Base-by-base conservation (phyloP, 2,888 invertebrate species). In the Tetropium fuscum region DNA sequence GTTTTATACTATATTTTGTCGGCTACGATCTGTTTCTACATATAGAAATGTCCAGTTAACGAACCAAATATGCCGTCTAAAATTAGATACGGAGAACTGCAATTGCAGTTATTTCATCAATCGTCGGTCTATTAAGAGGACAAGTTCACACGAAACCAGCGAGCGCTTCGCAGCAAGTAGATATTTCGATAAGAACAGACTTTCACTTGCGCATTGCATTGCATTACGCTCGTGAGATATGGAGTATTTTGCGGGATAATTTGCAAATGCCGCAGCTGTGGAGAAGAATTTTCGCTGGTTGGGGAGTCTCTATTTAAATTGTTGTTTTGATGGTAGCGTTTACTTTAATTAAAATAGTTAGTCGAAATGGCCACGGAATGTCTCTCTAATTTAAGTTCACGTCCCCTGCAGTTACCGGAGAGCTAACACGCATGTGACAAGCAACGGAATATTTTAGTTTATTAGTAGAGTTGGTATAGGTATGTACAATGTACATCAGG, bases 291-390 rank as follows among this genome's bases (percentile, higher is more conserved):
- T 34, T 15, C 15, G 34, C 34, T 7, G 4, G 11, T 15, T 34
- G 34, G 34, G 15, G 13, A 15, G 11, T 34, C 34, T 7, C 34
- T 13, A 13, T 34, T 34, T 34, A 34, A 34, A 34, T 34, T 34
- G 6, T 15, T 15, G 13, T 34, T 5, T 34, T 15, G 13, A 34
- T 34, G 6, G n/a, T 34, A 34, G 15, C 13, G 34, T 11, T 13
- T 34, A 34, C 11, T 34, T 34, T 34, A 34, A 34, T 34, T 34
- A 34, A 34, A 34, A 34, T 34, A 34, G 34, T 34, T 34, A 2
- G 6, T 5, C 13, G 4, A 13, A 34, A 34, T 34, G 34, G 34
- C 13, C 2, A 2, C 11, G 15, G 15, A 34, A 13, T 34, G 34
- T 5, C 15, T 15, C 8, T 11, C 13, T 32, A 32, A 30, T 32